Percentiles rank a stretch among this genome's conserved stretches.
Evolutionary conservation across 2,113 vertebrate genomes (phyloP).

Genomic region (Urocolius indicus): DNA sequence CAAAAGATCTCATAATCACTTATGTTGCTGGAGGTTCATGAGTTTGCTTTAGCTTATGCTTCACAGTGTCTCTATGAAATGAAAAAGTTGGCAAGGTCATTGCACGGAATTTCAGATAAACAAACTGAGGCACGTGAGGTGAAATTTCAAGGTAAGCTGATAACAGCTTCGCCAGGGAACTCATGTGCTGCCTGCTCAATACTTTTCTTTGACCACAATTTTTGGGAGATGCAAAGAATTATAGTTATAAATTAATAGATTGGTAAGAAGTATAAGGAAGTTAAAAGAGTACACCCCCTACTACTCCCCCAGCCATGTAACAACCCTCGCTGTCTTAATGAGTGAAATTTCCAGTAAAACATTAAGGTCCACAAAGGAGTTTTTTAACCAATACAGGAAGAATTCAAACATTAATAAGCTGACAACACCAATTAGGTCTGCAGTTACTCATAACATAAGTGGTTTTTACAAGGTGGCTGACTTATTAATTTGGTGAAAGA

Average conservation of each 20-base stretch:
- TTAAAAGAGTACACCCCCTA: background rate
- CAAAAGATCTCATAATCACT: background rate
- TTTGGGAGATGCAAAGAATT: background rate
- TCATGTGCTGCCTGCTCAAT: background rate
- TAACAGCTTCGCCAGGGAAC: background rate
- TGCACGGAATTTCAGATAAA: background rate
- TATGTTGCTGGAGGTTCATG: background rate
- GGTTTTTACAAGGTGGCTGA: background rate
- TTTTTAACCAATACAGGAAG: background rate
- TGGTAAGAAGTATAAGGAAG: background rate
- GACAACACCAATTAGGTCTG: background rate
- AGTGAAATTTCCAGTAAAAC: background rate
- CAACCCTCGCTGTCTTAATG: background rate
- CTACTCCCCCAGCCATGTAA: background rate
- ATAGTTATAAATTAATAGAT: background rate
- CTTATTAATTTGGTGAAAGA: background rate
- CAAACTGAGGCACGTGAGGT: background rate
- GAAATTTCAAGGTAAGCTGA: background rate
- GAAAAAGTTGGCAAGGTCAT: background rate
- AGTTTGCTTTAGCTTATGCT: background rate
- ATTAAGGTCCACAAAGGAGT: background rate
- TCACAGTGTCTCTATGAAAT: background rate
- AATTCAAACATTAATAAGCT: background rate
- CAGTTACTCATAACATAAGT: background rate
- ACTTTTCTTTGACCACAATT: background rate